phyloP scores from a whole-genome alignment of 2,797 vertebrate species.

The Pampus argenteus region DNA sequence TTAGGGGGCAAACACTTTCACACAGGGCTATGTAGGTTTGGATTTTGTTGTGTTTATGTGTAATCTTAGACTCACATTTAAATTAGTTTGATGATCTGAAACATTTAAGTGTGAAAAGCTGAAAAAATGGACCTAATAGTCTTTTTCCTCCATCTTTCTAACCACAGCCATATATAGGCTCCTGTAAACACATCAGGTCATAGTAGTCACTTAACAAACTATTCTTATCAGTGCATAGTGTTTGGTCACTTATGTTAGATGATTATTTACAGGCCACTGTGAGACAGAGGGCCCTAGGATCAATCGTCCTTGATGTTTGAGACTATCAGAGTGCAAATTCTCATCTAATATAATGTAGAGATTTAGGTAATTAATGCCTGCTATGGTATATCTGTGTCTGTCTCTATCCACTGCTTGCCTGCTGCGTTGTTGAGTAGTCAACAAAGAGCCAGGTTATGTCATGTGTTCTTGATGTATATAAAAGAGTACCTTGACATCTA shows the following conservation, averaged over 20 bases:
- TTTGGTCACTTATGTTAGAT: slow-evolving; percentile 54
- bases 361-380: no score
- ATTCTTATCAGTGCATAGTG: slow-evolving; percentile 23
- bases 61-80: no score
- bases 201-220: slow-evolving; percentile 38
- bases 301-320: slow-evolving; percentile 73
- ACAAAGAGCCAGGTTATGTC: slow-evolving; percentile 6
- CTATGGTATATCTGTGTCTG: no score
- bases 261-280: slow-evolving; percentile 64
- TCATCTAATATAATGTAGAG: no score
- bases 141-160: slow-evolving; percentile 2
- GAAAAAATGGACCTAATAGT: no score
- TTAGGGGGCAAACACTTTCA: no score
- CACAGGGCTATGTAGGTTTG: no score
- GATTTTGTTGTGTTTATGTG: no score
- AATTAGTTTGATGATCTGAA: no score
- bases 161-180: not conserved
- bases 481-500: slow-evolving; percentile 13
- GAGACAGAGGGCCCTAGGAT: slow-evolving; percentile 66
- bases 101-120: no score
- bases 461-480: not conserved
- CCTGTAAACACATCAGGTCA: slow-evolving; percentile 35
- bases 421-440: not conserved
- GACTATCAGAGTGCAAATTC: slow-evolving; percentile 55
- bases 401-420: not conserved